Base-by-base conservation (phyloP, 1,140 invertebrate species). In the Cydia fagiglandana region DNA sequence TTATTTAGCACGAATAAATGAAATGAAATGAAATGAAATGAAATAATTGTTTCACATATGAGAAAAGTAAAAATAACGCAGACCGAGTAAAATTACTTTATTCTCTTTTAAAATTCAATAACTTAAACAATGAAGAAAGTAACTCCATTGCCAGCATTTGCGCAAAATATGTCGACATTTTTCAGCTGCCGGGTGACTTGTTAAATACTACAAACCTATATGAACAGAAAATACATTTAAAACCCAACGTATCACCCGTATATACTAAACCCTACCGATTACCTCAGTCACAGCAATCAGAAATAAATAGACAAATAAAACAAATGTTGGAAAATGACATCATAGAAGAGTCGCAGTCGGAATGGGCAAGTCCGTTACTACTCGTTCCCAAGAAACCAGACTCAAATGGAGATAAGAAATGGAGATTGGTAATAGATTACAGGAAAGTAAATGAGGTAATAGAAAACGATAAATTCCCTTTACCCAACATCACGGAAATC, bases 201-300 rank as follows among this genome's bases (percentile, higher is more conserved):
- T 70, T 85, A 64, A 45, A 70, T 4, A 74, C 61, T 45, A 83
- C 77, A 10, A 80, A 83, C 73, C 53, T 85, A 15, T 84, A 80
- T 79, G 77, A 84, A 74, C 84, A 83, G 41, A 75, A 28, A 9
- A 86, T 84, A 45, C n/a, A 75, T 15, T 70, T 84, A 70, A 81
- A 85, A 66, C 45, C 64, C 13, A 77, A 82, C 61, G 47, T 56
- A 68, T 41, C 15, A 24, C 80, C 84, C 15, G 76, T 84, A 68
- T 86, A 86, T 77, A 73, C 76, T 41, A 87, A 87, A 81, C 82
- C 79, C 9, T 88, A 87, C 68, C 75, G 84, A 20, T 73, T 86
- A 68, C 85, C 83, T 2, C 50, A 82, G 6, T 38, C 73, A 61
- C 78, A 78, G 73, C 84, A 78, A 73, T 0, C 12, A 13, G 80